Evolutionary conservation across 2,888 invertebrate species (phyloP), one percentile per base, ranked within the genome.

Genomic region (Epinotia bilunana): DNA sequence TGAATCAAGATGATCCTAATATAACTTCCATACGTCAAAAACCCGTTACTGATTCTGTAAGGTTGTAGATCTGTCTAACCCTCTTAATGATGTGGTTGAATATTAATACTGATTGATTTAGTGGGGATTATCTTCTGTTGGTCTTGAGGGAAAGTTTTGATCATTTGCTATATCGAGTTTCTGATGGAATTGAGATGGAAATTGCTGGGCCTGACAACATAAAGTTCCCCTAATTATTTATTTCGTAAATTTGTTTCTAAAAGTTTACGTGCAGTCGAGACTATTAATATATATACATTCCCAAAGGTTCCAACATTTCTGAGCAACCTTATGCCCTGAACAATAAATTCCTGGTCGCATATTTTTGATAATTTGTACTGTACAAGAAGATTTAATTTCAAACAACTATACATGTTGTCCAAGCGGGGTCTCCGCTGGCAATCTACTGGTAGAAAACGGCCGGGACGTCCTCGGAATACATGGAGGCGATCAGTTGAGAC

Each of bases 61-160:
- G 70, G 57, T 72, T 46, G 62, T 46, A 61, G 39, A 73, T 49
- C 69, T 64, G 69, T 76, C 73, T 73, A 64, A 70, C 69, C 69
- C 60, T 76, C 64, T 23, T 69, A 68, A 72, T 68, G 58, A 74
- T 74, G 63, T 20, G 63, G 73, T 75, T 61, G 69, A 67, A 72
- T 75, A 75, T 71, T 61, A 72, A 72, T 53, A 46, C 60, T 58
- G 75, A 72, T 75, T 75, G 65, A 72, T 75, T 72, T 72, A 71
- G 43, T 55, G 53, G 12, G 28, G 46, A 72, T 72, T 63, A 58
- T 46, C 18, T 23, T 64, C 18, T 28, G 43, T 55, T 20, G 49
- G 49, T 28, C 39, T 39, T 61, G 61, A 57, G 20, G 39, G 49
- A 53, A 39, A 67, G 67, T 67, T 67, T 53, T 55, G 57, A 67